Conservation (phyloP, 2,113 vertebrate genomes). For the Chinchilla lanigera region DNA sequence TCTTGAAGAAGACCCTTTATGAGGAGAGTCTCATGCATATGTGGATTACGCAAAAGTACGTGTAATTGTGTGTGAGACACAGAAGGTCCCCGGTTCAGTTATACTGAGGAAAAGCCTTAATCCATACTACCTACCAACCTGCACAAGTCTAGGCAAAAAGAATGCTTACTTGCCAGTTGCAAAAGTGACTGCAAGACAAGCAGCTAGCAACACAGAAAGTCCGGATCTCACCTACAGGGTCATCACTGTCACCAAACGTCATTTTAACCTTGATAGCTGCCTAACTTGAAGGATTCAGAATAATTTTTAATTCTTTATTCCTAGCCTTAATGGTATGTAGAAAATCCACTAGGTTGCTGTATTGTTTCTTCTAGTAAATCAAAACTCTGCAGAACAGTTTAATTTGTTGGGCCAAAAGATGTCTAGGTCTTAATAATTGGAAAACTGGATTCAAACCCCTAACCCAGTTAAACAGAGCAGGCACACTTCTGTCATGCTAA, state of each 20-base stretch:
- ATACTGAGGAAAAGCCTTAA: neutral
- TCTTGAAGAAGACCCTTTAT: neutral
- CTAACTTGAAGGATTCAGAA: neutral
- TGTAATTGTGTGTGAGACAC: neutral
- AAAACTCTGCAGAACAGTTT: neutral
- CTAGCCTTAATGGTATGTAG: neutral
- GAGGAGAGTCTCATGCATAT: neutral
- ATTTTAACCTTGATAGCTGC: neutral
- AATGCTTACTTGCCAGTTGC: neutral
- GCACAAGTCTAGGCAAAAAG: neutral
- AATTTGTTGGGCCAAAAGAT: conserved; percentile 13
- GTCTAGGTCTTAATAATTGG: conserved; percentile 34
- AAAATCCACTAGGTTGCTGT: neutral
- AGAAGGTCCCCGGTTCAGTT: neutral
- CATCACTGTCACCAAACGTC: neutral
- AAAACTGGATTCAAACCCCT: conserved; percentile 23
- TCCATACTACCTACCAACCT: neutral
- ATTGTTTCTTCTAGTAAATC: conserved; percentile 26
- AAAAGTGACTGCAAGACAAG: neutral
- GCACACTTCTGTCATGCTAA: conserved; percentile 75
- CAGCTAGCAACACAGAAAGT: neutral
- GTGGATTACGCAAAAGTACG: neutral
- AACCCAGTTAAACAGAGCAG: conserved; percentile 64
- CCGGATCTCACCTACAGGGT: neutral
- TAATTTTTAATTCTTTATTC: neutral